phyloP scores from a whole-genome alignment of 2,113 vertebrate species.

The Falcunculus frontatus region DNA sequence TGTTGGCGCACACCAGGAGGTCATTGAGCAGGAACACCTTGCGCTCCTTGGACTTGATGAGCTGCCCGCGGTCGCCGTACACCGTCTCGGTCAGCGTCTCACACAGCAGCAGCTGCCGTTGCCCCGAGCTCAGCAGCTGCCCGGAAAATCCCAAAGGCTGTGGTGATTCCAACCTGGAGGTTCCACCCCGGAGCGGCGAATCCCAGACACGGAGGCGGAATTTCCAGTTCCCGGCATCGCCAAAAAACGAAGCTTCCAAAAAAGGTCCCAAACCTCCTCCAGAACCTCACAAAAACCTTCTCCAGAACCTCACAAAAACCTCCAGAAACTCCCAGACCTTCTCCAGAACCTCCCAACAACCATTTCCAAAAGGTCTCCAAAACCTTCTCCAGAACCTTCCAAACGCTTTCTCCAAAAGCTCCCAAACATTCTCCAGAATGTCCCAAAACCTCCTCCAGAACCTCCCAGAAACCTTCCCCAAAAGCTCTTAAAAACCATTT shows the following conservation, averaged over 20 bases:
- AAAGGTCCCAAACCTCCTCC: neutral
- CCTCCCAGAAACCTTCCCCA: too few relatives aligned
- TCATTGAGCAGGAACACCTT: constrained; percentile 93
- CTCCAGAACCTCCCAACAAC: too few relatives aligned
- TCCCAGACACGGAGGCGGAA: fast-evolving
- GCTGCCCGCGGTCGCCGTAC: constrained; percentile 86
- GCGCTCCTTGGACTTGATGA: constrained; percentile 93
- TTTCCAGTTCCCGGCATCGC: fast-evolving
- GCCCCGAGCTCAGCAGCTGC: constrained; percentile 85
- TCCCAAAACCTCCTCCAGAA: too few relatives aligned
- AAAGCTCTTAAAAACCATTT: too few relatives aligned
- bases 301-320: too few relatives aligned
- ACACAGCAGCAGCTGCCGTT: constrained; percentile 84
- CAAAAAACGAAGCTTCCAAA: neutral
- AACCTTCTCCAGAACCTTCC: neutral
- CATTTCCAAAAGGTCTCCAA: neutral
- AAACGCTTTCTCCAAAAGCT: neutral
- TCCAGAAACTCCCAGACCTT: too few relatives aligned
- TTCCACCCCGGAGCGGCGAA: fast-evolving
- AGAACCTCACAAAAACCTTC: neutral
- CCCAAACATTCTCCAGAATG: too few relatives aligned
- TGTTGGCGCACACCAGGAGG: constrained; percentile 90
- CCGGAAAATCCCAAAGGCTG: neutral
- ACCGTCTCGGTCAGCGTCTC: constrained; percentile 89
- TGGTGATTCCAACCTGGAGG: too few relatives aligned